Percentiles rank a stretch among this genome's conserved stretches.
Evolutionary conservation across 1,140 invertebrate species (phyloP).

Genomic region (Aphaenogaster rudis): DNA sequence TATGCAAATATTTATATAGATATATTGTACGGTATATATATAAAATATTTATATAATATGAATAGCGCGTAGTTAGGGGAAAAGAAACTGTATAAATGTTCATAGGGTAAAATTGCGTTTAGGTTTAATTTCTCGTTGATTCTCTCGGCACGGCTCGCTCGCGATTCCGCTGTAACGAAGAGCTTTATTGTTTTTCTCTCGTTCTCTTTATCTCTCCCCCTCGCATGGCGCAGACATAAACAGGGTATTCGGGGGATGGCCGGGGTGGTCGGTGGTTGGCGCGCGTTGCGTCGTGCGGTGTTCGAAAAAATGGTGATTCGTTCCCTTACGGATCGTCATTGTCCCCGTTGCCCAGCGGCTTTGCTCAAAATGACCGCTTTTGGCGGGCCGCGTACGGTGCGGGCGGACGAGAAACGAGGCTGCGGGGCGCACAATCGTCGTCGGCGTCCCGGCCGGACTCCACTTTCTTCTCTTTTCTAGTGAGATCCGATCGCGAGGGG

Average conservation of each 20-base stretch:
- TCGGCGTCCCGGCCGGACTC: background rate
- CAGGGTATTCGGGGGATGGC: conserved; percentile 75
- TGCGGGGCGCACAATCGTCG: conserved; percentile 2
- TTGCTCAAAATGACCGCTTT: conserved; percentile 85
- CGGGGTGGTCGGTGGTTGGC: conserved; percentile 7
- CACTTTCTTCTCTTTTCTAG: conserved; percentile 58
- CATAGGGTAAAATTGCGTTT: conserved; percentile 66
- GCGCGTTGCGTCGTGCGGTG: conserved; percentile 44
- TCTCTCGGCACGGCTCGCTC: conserved; percentile 67
- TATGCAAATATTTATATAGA: conserved; percentile 71
- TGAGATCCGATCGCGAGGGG: conserved; percentile 67
- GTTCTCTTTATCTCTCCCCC: conserved; percentile 26
- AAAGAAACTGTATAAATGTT: conserved; percentile 70
- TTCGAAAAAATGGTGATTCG: conserved; percentile 78
- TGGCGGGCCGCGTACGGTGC: conserved; percentile 80
- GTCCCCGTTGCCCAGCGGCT: conserved; percentile 81
- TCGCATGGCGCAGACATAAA: conserved; percentile 77
- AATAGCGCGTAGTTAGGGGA: conserved; percentile 75
- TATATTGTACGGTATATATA: conserved; percentile 70
- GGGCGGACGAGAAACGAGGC: conserved; percentile 76
- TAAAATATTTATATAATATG: conserved; percentile 73
- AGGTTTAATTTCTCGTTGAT: conserved; percentile 75
- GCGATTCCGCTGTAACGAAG: conserved; percentile 32
- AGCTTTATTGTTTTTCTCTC: conserved; percentile 63
- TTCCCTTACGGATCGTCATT: conserved; percentile 72